These are phyloP conservation scores for Sebastes taczanowskii DNA, from an alignment of 2,797 vertebrate species.

Conservation along the genomic window DNA sequence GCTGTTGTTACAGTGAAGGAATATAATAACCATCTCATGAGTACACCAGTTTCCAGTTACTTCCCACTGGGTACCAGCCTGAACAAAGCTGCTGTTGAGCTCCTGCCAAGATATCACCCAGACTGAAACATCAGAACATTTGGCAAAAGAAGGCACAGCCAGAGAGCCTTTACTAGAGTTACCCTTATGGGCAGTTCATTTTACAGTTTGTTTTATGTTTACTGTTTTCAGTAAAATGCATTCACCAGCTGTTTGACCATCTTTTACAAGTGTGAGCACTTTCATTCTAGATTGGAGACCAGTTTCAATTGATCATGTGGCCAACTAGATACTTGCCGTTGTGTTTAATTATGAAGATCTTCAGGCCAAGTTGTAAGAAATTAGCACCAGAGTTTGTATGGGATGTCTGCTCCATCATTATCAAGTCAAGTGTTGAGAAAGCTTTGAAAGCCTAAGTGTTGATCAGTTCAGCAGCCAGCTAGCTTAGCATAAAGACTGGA, in stretches of 20 bases:
- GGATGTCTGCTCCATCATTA: neutral
- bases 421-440: neutral
- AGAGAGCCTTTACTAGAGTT: neutral
- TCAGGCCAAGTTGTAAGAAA: neutral
- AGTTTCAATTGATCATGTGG: neutral
- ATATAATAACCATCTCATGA: constrained; percentile 30
- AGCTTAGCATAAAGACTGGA: neutral
- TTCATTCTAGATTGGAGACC: neutral
- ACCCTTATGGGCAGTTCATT: neutral
- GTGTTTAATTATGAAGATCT: neutral
- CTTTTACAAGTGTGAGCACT: neutral
- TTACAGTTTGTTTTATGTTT: neutral
- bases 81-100: constrained; percentile 43
- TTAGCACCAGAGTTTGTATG: neutral
- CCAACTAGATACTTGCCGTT: neutral
- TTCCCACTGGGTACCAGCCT: neutral
- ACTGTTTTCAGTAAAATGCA: neutral
- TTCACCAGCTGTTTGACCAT: constrained; percentile 6
- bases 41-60: constrained; percentile 37
- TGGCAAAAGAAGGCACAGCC: neutral
- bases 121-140: constrained; percentile 16
- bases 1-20: neutral
- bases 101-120: constrained; percentile 5
- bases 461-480: neutral
- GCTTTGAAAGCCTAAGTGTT: neutral